Evolutionary conservation across 2,797 vertebrate species (phyloP).

Genomic region (Alfaro cultratus): DNA sequence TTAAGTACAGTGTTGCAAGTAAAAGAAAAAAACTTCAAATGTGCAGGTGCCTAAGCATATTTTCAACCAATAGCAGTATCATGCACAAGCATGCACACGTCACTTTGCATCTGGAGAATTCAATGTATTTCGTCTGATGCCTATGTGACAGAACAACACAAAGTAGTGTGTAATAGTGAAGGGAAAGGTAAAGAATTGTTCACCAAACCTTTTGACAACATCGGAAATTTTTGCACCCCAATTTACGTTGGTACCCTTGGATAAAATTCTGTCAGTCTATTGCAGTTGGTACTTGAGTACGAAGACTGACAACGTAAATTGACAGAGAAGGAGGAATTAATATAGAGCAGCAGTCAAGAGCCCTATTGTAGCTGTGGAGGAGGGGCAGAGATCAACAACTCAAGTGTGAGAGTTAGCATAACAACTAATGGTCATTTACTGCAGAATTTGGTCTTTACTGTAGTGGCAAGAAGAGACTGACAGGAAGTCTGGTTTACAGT

Average conservation of each 20-base stretch:
- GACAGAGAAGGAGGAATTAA: not conserved
- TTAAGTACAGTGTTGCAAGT: slow-evolving; percentile 44
- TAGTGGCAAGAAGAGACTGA: not conserved
- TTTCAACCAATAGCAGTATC: slow-evolving; percentile 43
- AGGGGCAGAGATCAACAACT: not conserved
- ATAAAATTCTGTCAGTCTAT: not conserved
- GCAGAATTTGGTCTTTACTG: not conserved
- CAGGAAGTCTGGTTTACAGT: not conserved
- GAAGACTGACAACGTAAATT: not conserved
- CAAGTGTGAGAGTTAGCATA: not conserved
- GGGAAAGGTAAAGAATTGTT: not conserved
- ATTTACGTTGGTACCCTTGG: not conserved
- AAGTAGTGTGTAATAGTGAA: not conserved
- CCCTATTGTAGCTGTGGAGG: not conserved
- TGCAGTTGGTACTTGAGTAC: no score
- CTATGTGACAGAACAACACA: not conserved
- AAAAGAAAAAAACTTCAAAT: slow-evolving; percentile 38
- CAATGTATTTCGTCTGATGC: not conserved
- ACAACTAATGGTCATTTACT: not conserved
- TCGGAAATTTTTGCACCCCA: not conserved
- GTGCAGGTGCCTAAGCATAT: slow-evolving; percentile 42
- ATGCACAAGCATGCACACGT: not conserved
- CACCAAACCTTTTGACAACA: not conserved
- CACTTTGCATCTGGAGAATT: not conserved
- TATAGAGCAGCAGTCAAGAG: not conserved